Conservation (phyloP, 64 coral and sea anemone species). For the Orbicella faveolata region DNA sequence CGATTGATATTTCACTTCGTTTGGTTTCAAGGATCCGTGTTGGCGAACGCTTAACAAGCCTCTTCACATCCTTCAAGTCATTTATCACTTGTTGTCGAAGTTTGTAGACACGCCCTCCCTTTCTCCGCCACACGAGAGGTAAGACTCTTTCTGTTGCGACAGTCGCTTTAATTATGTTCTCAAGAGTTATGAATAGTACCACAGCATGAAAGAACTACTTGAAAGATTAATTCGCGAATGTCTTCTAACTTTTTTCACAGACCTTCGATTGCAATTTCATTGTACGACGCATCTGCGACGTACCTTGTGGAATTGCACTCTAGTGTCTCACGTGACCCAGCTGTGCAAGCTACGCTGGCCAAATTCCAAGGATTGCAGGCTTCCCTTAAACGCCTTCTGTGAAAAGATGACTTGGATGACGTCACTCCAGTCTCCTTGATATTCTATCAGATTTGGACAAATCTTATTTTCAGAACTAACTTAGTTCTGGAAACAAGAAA, state of each 20-base stretch:
- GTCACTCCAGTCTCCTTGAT: background rate
- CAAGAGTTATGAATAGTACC: too few species aligned
- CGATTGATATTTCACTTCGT: background rate
- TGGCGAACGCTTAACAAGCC: slow-evolving; percentile 88
- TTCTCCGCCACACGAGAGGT: slow-evolving; percentile 90
- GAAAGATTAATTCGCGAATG: background rate
- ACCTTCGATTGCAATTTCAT: slow-evolving; percentile 78
- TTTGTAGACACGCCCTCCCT: slow-evolving; percentile 80
- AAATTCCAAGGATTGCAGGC: slow-evolving; percentile 85
- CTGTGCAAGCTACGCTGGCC: slow-evolving; percentile 74
- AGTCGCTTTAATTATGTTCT: background rate
- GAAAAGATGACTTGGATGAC: background rate
- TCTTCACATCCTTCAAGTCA: slow-evolving; percentile 84
- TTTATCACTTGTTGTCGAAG: slow-evolving; percentile 81
- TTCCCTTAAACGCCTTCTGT: slow-evolving; percentile 67
- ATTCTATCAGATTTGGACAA: too few species aligned
- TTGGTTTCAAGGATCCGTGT: slow-evolving; percentile 69
- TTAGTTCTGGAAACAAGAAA: too few species aligned
- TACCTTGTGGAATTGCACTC: slow-evolving; percentile 97
- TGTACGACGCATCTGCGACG: slow-evolving; percentile 96
- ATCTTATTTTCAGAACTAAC: background rate
- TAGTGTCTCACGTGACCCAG: slow-evolving; percentile 87
- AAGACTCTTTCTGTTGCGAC: background rate
- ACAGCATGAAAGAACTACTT: too few species aligned
- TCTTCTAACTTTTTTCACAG: slow-evolving; percentile 29